phyloP scores from a whole-genome alignment of 2,797 vertebrate species.

The Takifugu ocellatus region DNA sequence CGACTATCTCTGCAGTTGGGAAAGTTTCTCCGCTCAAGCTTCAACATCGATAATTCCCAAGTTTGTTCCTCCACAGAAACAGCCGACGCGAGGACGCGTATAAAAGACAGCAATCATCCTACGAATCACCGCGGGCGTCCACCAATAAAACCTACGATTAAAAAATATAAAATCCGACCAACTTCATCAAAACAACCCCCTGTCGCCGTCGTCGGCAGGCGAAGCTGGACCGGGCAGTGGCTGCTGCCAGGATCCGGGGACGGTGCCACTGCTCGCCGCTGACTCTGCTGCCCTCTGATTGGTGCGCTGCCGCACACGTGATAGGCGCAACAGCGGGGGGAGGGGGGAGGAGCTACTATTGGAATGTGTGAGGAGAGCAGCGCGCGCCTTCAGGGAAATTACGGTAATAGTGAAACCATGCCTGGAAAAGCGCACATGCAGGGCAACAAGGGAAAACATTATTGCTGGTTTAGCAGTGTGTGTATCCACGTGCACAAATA shows the following conservation, averaged over 20 bases:
- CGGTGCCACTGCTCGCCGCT: conserved; percentile 23
- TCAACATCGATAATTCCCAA: conserved; percentile 37
- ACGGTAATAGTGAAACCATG: conserved; percentile 36
- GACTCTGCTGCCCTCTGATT: conserved; percentile 51
- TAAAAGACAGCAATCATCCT: conserved; percentile 13
- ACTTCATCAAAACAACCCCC: conserved; percentile 62
- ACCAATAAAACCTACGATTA: not conserved
- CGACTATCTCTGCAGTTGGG: conserved; percentile 23
- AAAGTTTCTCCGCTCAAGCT: conserved; percentile 52
- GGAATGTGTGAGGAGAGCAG: conserved; percentile 60
- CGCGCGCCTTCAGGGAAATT: conserved; percentile 50
- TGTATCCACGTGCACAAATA: too few relatives aligned
- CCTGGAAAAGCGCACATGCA: not conserved
- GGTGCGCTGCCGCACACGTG: conserved; percentile 62
- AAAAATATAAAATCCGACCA: conserved; percentile 19
- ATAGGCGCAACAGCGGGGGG: conserved; percentile 28
- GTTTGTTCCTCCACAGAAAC: conserved; percentile 8
- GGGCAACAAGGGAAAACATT: too few relatives aligned
- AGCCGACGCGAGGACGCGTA: not conserved
- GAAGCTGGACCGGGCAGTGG: conserved; percentile 40
- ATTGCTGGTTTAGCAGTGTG: too few relatives aligned
- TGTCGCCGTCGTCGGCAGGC: conserved; percentile 36
- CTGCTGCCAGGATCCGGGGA: conserved; percentile 6
- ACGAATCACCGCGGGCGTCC: not conserved
- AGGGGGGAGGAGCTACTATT: conserved; percentile 59